Base-by-base conservation (phyloP, 2,113 vertebrate species). In the Martes martes region DNA sequence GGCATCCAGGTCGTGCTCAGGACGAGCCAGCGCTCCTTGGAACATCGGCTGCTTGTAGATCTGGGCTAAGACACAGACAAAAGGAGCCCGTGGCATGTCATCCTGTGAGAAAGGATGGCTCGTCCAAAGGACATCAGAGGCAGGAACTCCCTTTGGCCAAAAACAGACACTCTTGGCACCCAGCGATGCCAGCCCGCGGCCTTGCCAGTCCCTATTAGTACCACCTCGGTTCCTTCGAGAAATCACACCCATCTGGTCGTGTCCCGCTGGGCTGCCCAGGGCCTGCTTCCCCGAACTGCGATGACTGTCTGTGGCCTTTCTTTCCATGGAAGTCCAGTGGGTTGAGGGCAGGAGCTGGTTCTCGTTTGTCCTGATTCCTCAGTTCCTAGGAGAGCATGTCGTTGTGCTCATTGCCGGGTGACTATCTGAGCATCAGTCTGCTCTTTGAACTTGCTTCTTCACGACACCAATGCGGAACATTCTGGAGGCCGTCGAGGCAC, bases 121-220 rank as follows among this genome's bases (percentile, higher is more conserved):
- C 3, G 14, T 18, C 33, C 88, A 18, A 2, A 57, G 18, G 10
- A 6, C 21, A 4, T 4, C 4, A 31, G 33, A 21, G 1, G 6
- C 24, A 36, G 52, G 8, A 10, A 69, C 57, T 9, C 21, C 14
- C 16, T 1, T 19, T 16, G 19, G 16, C 39, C 36, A 21, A 24
- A 57, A 2, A 13, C 0, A 2, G 47, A n/a, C 14, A 19, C 0
- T 4, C 0, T 0, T 2, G 3, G 26, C 50, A 4, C 2, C 18
- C 0, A 0, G 9, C 0, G 7, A 33, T 0, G 2, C 15, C 73
- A 7, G 4, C 2, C 0, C 1, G 1, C 2, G 4, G 14, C 39
- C n/a, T 21, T 28, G 9, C 36, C 36, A 0, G 19, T 1, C 8
- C 1, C 10, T 2, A 0, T n/a, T 11, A 11, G 52, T 7, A 5